Evolutionary conservation across 2,888 invertebrate species (phyloP).

Genomic region (Stratiomys singularior): DNA sequence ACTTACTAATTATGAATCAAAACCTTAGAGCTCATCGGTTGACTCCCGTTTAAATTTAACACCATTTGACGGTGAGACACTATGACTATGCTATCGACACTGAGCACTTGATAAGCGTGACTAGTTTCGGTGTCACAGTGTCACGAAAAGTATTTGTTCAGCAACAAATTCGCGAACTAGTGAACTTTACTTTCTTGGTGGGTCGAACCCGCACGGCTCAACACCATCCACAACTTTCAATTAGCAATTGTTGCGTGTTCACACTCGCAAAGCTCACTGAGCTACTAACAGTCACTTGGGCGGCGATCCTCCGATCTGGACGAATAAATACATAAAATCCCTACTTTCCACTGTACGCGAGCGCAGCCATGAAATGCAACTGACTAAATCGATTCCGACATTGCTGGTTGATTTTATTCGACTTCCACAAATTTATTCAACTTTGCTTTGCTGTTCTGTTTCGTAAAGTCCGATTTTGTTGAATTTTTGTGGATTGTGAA

Average conservation of each 20-base stretch:
- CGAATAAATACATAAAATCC: background rate
- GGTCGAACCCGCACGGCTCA: background rate
- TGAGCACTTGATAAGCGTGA: background rate
- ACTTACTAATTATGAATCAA: too few relatives aligned
- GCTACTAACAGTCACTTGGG: background rate
- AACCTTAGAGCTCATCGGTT: too few relatives aligned
- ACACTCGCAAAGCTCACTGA: background rate
- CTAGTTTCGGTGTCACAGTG: background rate
- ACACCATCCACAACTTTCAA: background rate
- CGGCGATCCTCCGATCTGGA: conserved; percentile 24
- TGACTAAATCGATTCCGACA: conserved; percentile 30
- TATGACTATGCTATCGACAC: background rate
- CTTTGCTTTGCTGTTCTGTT: conserved; percentile 4
- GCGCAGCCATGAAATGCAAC: background rate
- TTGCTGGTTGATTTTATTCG: conserved; percentile 22
- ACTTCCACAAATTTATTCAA: conserved; percentile 4
- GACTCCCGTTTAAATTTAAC: too few relatives aligned
- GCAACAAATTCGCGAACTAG: background rate
- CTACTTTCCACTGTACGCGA: background rate
- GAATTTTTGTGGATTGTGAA: conserved; percentile 10
- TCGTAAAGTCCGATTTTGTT: background rate
- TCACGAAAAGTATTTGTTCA: background rate
- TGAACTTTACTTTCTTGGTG: conserved; percentile 7
- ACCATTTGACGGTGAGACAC: background rate
- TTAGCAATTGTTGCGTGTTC: background rate